phyloP scores from a whole-genome alignment of 2,797 vertebrate species.

The Ficedula albicollis region DNA sequence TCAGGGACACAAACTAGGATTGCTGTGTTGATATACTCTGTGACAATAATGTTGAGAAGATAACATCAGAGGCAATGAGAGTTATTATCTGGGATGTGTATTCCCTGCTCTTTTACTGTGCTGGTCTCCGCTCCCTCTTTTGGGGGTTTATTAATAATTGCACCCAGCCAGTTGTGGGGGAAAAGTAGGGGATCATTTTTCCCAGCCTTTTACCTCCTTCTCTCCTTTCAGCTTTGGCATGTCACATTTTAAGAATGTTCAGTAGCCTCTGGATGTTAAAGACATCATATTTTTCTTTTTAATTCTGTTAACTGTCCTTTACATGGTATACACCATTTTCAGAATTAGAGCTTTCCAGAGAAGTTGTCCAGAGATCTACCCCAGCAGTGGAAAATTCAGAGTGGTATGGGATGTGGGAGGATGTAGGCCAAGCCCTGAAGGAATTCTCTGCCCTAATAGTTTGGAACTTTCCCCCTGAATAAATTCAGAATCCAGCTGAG shows the following conservation, averaged over 20 bases:
- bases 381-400: not conserved
- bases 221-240: not conserved
- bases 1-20: not conserved
- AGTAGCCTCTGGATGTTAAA: not conserved
- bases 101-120: not conserved
- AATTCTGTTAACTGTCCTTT: not conserved
- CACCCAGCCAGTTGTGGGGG: not conserved
- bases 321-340: not conserved
- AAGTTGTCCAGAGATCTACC: not conserved
- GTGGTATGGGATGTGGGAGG: not conserved
- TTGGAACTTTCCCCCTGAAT: not conserved
- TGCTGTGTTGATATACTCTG: not conserved
- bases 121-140: not conserved
- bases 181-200: not conserved
- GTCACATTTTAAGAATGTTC: not conserved
- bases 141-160: not conserved
- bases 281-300: not conserved
- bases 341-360: not conserved
- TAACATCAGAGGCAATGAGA: not conserved
- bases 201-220: not conserved
- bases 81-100: not conserved
- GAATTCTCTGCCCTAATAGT: not conserved
- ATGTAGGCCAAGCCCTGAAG: not conserved
- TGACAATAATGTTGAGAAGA: not conserved
- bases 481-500: not conserved